Evolutionary conservation across 2,888 invertebrate genomes (phyloP), one percentile per base, ranked within the genome.

Genomic region (Apoda limacodes): DNA sequence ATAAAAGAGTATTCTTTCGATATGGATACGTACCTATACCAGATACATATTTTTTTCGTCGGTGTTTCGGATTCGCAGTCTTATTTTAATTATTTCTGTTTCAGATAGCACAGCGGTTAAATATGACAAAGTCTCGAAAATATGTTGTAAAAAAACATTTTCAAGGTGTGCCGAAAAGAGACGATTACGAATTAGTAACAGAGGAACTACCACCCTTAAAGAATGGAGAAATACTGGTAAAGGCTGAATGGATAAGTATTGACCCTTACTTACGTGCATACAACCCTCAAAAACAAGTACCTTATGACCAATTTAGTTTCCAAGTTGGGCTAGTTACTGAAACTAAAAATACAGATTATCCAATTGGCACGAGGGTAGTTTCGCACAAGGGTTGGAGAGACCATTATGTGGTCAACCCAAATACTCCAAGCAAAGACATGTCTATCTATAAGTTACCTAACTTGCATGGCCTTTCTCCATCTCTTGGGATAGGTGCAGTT

Each of bases 341-440:
- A 39, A 86, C 85, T 26, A 83, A 82, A 45, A 72, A 85, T 55
- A 34, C 60, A 1, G 55, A 80, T 2, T 87, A 61, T 52, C 84
- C 85, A 9, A 80, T 78, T n/a, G 86, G 84, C 3, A 70, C 70
- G 35, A 55, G 72, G 42, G 66, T 88, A 3, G 59, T 84, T 2
- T 82, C 78, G 3, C 55, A 76, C 40, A 62, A 82, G 32, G 88
- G 88, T 7, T 88, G 88, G 88, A 62, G 82, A 40, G 72, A 80
- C 19, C 31, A 37, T 22, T 28, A 15, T 4, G 28, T 40, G 10
- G 13, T 35, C 6, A 35, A 28, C 11, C 19, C 17, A n/a, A n/a
- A n/a, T n/a, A n/a, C n/a, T n/a, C n/a, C n/a, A n/a, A n/a, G n/a
- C n/a, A n/a, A 3, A 13, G 14, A 13, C 9, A 25, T 25, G 9